Conservation (phyloP, 1,140 invertebrate species). For the Drosophila tristis region DNA sequence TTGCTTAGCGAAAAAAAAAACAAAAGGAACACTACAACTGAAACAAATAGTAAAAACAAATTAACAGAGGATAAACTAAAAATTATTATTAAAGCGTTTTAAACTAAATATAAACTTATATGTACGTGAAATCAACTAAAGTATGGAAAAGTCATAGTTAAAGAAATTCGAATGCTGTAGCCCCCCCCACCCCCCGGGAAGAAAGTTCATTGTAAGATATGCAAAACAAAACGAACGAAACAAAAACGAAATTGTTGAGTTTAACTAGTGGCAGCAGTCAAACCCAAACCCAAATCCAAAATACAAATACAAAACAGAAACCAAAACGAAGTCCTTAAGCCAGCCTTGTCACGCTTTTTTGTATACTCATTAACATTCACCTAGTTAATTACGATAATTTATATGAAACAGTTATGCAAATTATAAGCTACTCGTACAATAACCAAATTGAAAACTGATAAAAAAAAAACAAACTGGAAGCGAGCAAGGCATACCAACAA, state of each 20-base stretch:
- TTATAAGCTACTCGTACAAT: constrained; percentile 48
- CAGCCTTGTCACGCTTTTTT: constrained; percentile 61
- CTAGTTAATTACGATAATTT: constrained; percentile 67
- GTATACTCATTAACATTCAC: constrained; percentile 51
- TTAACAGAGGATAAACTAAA: constrained; percentile 10
- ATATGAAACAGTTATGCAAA: constrained; percentile 61
- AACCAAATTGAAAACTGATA: constrained; percentile 36
- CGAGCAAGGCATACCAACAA: constrained; percentile 54
- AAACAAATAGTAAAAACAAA: not conserved
- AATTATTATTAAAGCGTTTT: constrained; percentile 41
- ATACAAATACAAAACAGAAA: not conserved
- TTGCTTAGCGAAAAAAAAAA: constrained; percentile 72
- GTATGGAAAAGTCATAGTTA: constrained; percentile 49
- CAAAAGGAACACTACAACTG: not conserved
- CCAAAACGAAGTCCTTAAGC: constrained; percentile 28
- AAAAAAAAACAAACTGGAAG: constrained; percentile 15
- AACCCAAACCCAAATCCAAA: constrained; percentile 3
- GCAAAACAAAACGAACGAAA: constrained; percentile 18
- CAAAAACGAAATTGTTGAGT: constrained; percentile 34
- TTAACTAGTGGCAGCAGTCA: constrained; percentile 29
- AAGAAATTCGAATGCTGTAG: constrained; percentile 31
- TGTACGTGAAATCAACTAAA: constrained; percentile 51
- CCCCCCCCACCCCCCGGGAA: not conserved
- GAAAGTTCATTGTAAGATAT: constrained; percentile 50
- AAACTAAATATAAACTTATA: constrained; percentile 37